Evolutionary conservation across 1,140 invertebrate species (phyloP).

Genomic region (Steinernema khuongi): DNA sequence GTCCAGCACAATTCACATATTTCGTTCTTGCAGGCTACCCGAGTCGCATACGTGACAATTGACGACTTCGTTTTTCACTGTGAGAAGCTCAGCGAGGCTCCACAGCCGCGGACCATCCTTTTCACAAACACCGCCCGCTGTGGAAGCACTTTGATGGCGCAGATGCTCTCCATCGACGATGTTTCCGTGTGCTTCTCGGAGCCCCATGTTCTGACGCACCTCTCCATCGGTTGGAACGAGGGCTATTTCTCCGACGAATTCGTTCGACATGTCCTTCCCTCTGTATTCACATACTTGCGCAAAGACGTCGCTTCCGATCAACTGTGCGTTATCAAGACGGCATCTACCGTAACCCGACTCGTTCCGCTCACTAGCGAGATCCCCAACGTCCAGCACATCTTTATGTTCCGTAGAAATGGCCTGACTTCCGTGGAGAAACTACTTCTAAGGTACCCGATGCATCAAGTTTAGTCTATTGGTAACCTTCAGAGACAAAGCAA

Average conservation of each 20-base stretch:
- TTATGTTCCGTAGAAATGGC: conserved; percentile 30
- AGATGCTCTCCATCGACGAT: conserved; percentile 13
- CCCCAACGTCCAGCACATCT: conserved; percentile 23
- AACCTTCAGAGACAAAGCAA: neutral
- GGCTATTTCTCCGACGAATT: neutral
- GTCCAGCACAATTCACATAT: too few species aligned
- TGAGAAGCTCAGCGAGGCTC: neutral
- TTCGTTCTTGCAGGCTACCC: neutral
- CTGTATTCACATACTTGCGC: conserved; percentile 15
- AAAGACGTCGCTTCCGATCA: conserved; percentile 22
- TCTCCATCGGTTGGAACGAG: conserved; percentile 10
- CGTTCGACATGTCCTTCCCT: conserved; percentile 4
- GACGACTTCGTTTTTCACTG: neutral
- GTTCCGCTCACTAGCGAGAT: conserved; percentile 14
- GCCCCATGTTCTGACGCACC: conserved; percentile 7
- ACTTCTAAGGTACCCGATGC: neutral
- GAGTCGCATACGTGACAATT: neutral
- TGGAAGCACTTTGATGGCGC: conserved; percentile 20
- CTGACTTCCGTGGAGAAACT: conserved; percentile 23
- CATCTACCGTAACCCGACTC: conserved; percentile 13
- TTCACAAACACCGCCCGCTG: conserved; percentile 30
- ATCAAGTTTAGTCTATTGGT: neutral
- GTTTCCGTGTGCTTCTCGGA: conserved; percentile 18
- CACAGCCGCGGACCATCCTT: conserved; percentile 23
- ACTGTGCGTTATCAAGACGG: conserved; percentile 23